These are phyloP conservation scores for Cosmia trapezina DNA, from an alignment of 2,888 invertebrate genomes.

Conservation along the genomic window DNA sequence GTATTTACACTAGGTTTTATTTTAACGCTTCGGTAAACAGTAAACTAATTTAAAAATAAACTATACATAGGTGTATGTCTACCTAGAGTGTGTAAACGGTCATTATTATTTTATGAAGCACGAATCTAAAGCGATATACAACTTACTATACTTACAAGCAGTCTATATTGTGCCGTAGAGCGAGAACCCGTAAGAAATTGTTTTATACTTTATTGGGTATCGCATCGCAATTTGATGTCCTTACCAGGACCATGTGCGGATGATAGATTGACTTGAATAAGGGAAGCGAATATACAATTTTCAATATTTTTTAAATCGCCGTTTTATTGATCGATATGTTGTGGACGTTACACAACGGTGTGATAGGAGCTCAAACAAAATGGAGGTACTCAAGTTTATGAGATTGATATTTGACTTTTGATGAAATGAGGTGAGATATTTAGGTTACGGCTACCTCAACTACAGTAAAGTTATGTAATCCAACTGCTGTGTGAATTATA, in stretches of 20 bases:
- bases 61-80: neutral
- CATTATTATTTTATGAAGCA: neutral
- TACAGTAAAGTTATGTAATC: constrained; percentile 40
- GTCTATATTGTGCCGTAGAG: constrained; percentile 22
- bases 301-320: constrained; percentile 19
- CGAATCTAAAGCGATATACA: neutral
- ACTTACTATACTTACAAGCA: neutral
- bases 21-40: too few relatives aligned
- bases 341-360: constrained; percentile 42
- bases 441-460: constrained; percentile 48
- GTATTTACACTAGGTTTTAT: too few relatives aligned
- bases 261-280: constrained; percentile 45
- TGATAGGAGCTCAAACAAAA: constrained; percentile 37
- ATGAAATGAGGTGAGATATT: constrained; percentile 55
- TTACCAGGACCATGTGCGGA: constrained; percentile 41
- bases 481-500: constrained; percentile 55
- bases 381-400: constrained; percentile 38
- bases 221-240: constrained; percentile 52
- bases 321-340: constrained; percentile 9
- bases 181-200: constrained; percentile 29
- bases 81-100: neutral
- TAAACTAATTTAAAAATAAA: neutral
- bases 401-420: constrained; percentile 59
- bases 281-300: constrained; percentile 7
- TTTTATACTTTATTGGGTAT: constrained; percentile 56